Base-by-base conservation (phyloP, 1,140 invertebrate genomes). In the Drosophila gunungcola region DNA sequence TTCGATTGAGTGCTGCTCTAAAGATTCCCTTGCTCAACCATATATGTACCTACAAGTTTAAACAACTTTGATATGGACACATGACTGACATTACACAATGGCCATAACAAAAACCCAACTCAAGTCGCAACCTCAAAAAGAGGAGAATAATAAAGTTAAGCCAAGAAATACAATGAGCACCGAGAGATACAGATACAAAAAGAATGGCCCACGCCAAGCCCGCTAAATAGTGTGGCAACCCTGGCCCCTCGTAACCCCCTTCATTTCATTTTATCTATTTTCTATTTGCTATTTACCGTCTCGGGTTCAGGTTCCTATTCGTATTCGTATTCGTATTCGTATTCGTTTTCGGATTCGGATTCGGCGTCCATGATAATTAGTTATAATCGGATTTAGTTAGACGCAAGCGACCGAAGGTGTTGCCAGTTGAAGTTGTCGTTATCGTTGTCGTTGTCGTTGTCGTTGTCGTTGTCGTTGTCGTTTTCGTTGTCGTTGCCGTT, bases 321-420 rank as follows among this genome's bases (percentile, higher is more conserved):
- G 29, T 5, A 32, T 32, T 32, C 29, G 29, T 5, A 32, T 32
- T 32, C 29, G 29, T 5, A 32, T 32, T 32, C 29, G 29, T 5
- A 4, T 1, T 29, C n/a, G 25, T 3, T 4, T 9, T 39, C 4
- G 32, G 11, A 43, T 29, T 62, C 42, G 55, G 67, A 46, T 58
- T 68, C 79, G 48, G 49, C 62, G 78, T 77, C 79, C 83, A 88
- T 74, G 83, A 88, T 88, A 88, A 88, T 88, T 88, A 88, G 83
- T 88, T 88, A 88, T 88, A 88, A 88, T 88, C 83, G 83, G 83
- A 88, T 88, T 88, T 88, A 62, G 79, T 88, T 75, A 49, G 75
- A 61, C 46, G 36, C 60, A n/a, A 48, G 34, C 34, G 52, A 55
- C 1, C 48, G 83, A 86, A 86, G 81, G 81, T 85, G 81, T 85